Evolutionary conservation across 2,888 invertebrate genomes (phyloP).

Genomic region (Pheosia gnoma): DNA sequence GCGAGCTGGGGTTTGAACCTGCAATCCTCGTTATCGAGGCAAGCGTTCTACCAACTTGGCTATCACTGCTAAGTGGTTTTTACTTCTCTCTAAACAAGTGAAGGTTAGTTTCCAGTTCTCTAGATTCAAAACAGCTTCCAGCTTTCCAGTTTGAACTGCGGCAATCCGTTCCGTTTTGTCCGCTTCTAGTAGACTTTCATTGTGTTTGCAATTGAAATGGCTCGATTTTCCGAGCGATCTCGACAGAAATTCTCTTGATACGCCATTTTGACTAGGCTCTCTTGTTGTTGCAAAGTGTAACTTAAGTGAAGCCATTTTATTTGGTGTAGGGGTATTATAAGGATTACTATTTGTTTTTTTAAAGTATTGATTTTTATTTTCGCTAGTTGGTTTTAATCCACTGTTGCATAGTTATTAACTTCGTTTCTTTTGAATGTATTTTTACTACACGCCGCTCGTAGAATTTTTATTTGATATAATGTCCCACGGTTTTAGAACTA

Average conservation of each 20-base stretch:
- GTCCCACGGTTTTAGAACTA: too few species aligned
- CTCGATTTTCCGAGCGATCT: background rate
- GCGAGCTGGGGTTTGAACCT: too few species aligned
- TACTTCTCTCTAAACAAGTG: background rate
- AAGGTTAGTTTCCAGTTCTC: background rate
- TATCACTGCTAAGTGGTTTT: too few species aligned
- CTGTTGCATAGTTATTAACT: background rate
- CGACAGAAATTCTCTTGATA: background rate
- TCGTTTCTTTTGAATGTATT: too few species aligned
- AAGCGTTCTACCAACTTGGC: too few species aligned
- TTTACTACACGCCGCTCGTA: too few species aligned
- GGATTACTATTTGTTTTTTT: background rate
- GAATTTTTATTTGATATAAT: too few species aligned
- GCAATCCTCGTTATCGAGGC: too few species aligned
- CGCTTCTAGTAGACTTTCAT: slow-evolving; percentile 1
- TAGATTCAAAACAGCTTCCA: background rate
- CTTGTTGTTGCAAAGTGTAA: background rate
- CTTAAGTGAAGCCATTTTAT: background rate
- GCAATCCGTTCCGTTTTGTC: background rate
- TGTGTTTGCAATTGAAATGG: background rate
- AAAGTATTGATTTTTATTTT: background rate
- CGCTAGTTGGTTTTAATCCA: too few species aligned
- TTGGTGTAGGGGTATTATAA: background rate
- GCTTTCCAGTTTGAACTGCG: background rate
- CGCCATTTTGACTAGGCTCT: background rate